Base-by-base conservation (phyloP, 2,888 invertebrate genomes). In the Cerceris ruficornis region DNA sequence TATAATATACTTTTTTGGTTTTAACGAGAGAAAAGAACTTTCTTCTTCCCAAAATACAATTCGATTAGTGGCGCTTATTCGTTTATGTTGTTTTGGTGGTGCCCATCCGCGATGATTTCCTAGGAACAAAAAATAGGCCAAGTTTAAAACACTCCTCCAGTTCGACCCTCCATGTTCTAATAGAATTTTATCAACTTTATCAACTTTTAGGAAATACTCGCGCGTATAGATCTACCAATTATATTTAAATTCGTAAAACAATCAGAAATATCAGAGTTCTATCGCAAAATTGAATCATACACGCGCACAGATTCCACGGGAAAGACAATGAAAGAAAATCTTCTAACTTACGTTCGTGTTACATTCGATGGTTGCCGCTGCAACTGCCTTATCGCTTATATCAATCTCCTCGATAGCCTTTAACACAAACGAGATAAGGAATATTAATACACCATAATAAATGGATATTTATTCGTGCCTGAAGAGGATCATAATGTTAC, bases 1-100 rank as follows among this genome's bases (percentile, higher is more conserved):
- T 92, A 91, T 91, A 91, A 92, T 92, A 92, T 92, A 91, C 88
- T 90, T 90, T 90, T 92, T 92, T 91, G 92, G 92, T 92, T 92
- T 92, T 92, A 91, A 91, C 91, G 92, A 92, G 91, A 92, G 90
- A 92, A 92, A 92, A 92, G 86, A 92, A 91, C 87, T 89, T 91
- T 92, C 90, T 92, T 91, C 90, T 91, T 92, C 90, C 90, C 91
- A 92, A 91, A 91, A 90, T 92, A 90, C 89, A 91, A 90, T 91
- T 91, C 89, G 88, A 84, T 89, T 90, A 88, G 86, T 85, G 89
- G 85, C 86, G 88, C 81, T 92, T 92, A 92, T 90, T 92, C 92
- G 86, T 90, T 91, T 84, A 90, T 86, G 83, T 89, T 88, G 88
- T 90, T 91, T 89, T 91, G 90, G 88, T 91, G 90, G 82, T 87